Evolutionary conservation across 2,888 invertebrate species (phyloP), one percentile per base, ranked within the genome.

Genomic region (Cinara cedri): DNA sequence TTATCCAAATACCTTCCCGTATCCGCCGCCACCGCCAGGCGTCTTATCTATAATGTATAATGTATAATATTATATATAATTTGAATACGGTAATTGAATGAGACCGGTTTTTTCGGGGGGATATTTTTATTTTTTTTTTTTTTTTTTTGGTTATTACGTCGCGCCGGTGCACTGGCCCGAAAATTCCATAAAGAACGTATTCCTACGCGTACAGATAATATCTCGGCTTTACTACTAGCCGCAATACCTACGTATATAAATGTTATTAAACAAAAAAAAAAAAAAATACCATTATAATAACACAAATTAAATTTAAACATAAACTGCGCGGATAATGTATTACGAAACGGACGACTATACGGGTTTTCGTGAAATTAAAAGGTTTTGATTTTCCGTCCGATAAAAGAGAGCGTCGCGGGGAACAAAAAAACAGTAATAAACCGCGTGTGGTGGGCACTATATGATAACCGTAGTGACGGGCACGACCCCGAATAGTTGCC

Each of bases 21-120:
- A 34, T n/a, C n/a, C n/a, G n/a, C n/a, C n/a, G n/a, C n/a, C n/a
- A n/a, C n/a, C n/a, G n/a, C n/a, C n/a, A 62, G 62, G 72, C 34
- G 62, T 51, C 19, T 57, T 42, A 57, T 21, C n/a, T n/a, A 26
- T 9, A 34, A 34, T 34, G 6, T 34, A 34, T 34, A 34, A 6
- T 34, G 34, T 34, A 6, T 34, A 34, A 34, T n/a, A n/a, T 62
- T 14, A 26, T 68, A 4, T 63, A 62, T 74, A 74, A 74, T 74
- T 74, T 74, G 62, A 74, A 62, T 63, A 63, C 72, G 62, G 34
- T 74, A 74, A 74, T 74, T 74, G 72, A 74, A 74, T 74, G 62
- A 42, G 62, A 74, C 72, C 72, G 72, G 72, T 74, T 74, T 21
- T 42, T 34, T n/a, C n/a, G n/a, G n/a, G n/a, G n/a, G n/a, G n/a